Evolutionary conservation across 2,797 vertebrate genomes (phyloP), one percentile per base, ranked within the genome.

Genomic region (Malacoctenus gilli): DNA sequence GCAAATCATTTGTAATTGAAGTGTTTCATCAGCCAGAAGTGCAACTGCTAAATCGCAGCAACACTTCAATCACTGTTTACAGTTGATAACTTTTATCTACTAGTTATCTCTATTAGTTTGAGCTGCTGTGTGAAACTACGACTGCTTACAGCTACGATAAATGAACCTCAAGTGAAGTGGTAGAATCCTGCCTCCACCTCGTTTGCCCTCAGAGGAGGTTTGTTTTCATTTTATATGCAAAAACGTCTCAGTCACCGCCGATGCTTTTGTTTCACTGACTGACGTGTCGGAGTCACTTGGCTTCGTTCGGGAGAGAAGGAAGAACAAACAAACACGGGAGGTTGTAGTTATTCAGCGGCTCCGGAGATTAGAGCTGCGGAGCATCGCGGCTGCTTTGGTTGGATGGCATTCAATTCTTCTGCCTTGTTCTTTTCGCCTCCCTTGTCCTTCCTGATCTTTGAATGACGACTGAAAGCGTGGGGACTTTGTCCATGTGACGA

Each of bases 331-430:
- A 46, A 34, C 28, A 59, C 32, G 38, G 39, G 15, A 40, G 11
- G 20, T 72, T 60, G 58, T 23, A 77, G 53, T 63, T 79, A 63
- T 76, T 72, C 72, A 55, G 18, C 46, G 65, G 54, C 76, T 52
- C 44, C 30, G 28, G n/a, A 62, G 72, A 80, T 82, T 74, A 80
- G 77, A 20, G 59, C 68, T 19, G n/a, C n/a, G n/a, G n/a, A n/a
- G n/a, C n/a, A n/a, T n/a, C n/a, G n/a, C n/a, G n/a, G n/a, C n/a
- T n/a, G n/a, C n/a, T n/a, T n/a, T n/a, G n/a, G n/a, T 36, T 66
- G 61, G 74, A 30, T 82, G 72, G 59, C 56, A 57, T 57, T 71
- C n/a, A n/a, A n/a, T n/a, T n/a, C n/a, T n/a, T n/a, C n/a, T n/a
- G 22, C 23, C 41, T 30, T 68, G 63, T 65, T 66, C 39, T 66